Conservation (phyloP, 30 jellyfish, hydroid and myxozoan genomes). For the Turritopsis rubra region DNA sequence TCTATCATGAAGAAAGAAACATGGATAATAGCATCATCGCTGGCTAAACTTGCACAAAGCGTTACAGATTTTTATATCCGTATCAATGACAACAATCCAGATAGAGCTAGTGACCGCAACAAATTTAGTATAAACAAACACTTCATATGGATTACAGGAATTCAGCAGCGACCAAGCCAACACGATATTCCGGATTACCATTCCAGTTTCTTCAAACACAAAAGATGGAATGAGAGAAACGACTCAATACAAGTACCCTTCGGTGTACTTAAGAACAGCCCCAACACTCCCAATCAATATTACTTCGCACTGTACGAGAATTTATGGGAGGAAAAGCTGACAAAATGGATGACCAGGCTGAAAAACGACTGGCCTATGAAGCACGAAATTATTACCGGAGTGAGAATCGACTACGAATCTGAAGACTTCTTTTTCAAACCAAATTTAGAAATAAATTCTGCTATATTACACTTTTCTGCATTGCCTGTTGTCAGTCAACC, state of each 20-base stretch:
- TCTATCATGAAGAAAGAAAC: not conserved
- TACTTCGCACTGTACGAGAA: constrained; percentile 47
- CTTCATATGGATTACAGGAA: not conserved
- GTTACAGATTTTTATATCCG: not conserved
- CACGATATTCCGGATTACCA: constrained; percentile 40
- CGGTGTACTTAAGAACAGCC: constrained; percentile 73
- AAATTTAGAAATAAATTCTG: constrained; percentile 54
- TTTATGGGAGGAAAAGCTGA: constrained; percentile 17
- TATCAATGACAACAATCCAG: not conserved
- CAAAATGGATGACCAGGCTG: constrained; percentile 42
- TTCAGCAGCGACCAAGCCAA: not conserved
- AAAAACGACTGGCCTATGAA: constrained; percentile 49
- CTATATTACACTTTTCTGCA: constrained; percentile 41
- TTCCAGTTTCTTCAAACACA: constrained; percentile 26
- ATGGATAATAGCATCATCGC: not conserved
- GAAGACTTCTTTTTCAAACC: constrained; percentile 51
- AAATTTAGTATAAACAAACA: not conserved
- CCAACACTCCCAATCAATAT: constrained; percentile 23
- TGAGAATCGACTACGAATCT: constrained; percentile 43
- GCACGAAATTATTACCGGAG: constrained; percentile 49
- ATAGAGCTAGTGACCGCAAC: not conserved
- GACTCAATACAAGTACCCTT: constrained; percentile 63
- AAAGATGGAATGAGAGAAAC: constrained; percentile 70
- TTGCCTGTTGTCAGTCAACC: constrained; percentile 52
- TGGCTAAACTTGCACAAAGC: not conserved